phyloP scores from a whole-genome alignment of 2,888 invertebrate genomes.

The Drosophila meridionalis region DNA sequence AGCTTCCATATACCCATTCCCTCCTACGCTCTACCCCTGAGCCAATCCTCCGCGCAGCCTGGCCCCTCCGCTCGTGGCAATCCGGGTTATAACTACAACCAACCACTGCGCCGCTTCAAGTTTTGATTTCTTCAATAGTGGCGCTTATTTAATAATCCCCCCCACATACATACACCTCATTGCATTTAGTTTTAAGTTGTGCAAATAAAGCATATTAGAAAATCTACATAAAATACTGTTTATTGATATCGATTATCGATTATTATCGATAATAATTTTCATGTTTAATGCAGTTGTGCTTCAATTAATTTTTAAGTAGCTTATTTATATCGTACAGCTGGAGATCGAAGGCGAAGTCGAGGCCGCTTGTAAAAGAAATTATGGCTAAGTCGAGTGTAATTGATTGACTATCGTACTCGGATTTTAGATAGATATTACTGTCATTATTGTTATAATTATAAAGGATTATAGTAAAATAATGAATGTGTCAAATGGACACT shows the following conservation, averaged over 20 bases:
- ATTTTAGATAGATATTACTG: background rate
- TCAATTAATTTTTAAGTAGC: background rate
- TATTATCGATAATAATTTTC: background rate
- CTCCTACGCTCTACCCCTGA: constrained; percentile 75
- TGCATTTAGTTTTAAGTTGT: constrained; percentile 56
- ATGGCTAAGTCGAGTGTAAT: too few relatives aligned
- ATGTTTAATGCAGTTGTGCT: background rate
- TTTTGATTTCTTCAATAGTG: constrained; percentile 25
- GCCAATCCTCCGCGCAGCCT: constrained; percentile 35
- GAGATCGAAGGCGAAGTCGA: background rate
- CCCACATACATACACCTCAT: constrained; percentile 20
- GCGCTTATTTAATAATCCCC: constrained; percentile 23
- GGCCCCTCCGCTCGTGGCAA: constrained; percentile 5
- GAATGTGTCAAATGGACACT: background rate
- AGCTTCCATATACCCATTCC: constrained; percentile 77
- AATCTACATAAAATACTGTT: background rate
- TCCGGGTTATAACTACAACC: constrained; percentile 71
- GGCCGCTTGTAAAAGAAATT: background rate
- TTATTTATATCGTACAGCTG: background rate
- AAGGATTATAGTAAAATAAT: background rate
- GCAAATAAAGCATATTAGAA: constrained; percentile 47
- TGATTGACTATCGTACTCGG: background rate
- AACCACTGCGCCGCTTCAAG: constrained; percentile 63
- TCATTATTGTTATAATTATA: background rate
- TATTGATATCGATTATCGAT: background rate